Base-by-base conservation (phyloP, 2,797 vertebrate genomes). In the Enteromius treurensis region DNA sequence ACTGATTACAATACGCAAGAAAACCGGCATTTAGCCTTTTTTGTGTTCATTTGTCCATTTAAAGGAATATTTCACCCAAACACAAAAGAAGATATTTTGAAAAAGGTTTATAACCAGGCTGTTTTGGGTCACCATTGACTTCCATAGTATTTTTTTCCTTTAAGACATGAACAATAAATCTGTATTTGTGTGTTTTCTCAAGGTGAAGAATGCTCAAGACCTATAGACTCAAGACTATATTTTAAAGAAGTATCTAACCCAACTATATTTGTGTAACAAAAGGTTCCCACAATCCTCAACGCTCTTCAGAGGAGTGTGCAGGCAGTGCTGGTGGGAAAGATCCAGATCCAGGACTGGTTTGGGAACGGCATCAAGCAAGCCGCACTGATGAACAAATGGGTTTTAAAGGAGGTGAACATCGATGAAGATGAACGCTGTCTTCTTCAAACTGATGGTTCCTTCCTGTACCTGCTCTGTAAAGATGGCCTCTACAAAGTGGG, bases 271-370 rank as follows among this genome's bases (percentile, higher is more conserved):
- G 34, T 49, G 19, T 62, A 21, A 4, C 58, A 6, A 87, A 90
- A 99, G 98, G 98, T 99, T 90, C 98, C 98, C 92, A 97, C 95
- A 78, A 99, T 99, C 89, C 93, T 99, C 89, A 99, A 97, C 45
- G 97, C 98, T 2, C 94, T 99, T 69, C 98, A 99, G 91, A 95
- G 98, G 89, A 99, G 98, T 69, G 98, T 99, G 8, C 98, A 99
- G 90, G 98, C 98, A 2, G 98, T 99, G 87, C 93, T 99, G 87
- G 98, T 99, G 85, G 98, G 98, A 75, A 99, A 99, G 93, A 97
- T 98, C 88, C 98, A 99, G 92, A 98, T 99, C 91, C 98, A 99
- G 90, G 98, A 99, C 89, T 99, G 98, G 98, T 99, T 99, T 89
- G 97, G 97, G 82, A 99, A 97, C 84, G 98, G 98, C 73, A 99